A percentile compares a stretch with the other conserved stretches of the same genome.
These are phyloP conservation scores for Rhinogobio ventralis DNA, from an alignment of 2,797 vertebrate genomes.

Conservation along the genomic window DNA sequence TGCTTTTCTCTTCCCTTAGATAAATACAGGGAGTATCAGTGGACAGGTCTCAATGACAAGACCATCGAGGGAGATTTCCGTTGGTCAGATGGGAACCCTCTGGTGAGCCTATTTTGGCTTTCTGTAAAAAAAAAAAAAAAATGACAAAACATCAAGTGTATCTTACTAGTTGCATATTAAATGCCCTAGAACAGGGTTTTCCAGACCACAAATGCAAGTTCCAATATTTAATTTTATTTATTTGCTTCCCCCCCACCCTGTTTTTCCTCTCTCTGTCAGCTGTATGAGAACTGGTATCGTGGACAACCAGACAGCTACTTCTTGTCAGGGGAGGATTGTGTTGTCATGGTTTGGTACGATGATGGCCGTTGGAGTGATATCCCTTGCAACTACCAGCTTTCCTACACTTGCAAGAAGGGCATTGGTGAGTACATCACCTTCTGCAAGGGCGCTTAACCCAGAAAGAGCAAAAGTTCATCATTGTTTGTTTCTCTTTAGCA, in stretches of 20 bases:
- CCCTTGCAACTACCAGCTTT: constrained; percentile 95
- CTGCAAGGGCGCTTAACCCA: background rate
- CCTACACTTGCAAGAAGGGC: constrained; percentile 96
- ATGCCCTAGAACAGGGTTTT: background rate
- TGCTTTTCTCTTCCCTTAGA: constrained; percentile 70
- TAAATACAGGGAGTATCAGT: constrained; percentile 90
- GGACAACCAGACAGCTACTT: constrained; percentile 98
- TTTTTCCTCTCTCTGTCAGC: constrained; percentile 69
- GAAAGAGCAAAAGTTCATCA: background rate
- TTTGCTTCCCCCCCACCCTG: no score
- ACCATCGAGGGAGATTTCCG: constrained; percentile 95
- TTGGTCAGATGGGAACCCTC: constrained; percentile 92
- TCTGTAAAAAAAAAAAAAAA: background rate
- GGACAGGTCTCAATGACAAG: constrained; percentile 93
- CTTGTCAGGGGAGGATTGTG: constrained; percentile 94
- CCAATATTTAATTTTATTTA: background rate
- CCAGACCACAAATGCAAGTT: background rate
- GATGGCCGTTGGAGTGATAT: constrained; percentile 93
- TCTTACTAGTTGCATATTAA: background rate
- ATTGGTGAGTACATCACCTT: constrained; percentile 79
- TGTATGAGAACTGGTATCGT: constrained; percentile 92
- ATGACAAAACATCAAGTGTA: background rate
- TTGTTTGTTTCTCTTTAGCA: constrained; percentile 60
- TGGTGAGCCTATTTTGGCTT: constrained; percentile 78
- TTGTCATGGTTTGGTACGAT: constrained; percentile 93